Evolutionary conservation across 1,140 invertebrate species (phyloP), one percentile per base, ranked within the genome.

Genomic region (Drosophila orena): DNA sequence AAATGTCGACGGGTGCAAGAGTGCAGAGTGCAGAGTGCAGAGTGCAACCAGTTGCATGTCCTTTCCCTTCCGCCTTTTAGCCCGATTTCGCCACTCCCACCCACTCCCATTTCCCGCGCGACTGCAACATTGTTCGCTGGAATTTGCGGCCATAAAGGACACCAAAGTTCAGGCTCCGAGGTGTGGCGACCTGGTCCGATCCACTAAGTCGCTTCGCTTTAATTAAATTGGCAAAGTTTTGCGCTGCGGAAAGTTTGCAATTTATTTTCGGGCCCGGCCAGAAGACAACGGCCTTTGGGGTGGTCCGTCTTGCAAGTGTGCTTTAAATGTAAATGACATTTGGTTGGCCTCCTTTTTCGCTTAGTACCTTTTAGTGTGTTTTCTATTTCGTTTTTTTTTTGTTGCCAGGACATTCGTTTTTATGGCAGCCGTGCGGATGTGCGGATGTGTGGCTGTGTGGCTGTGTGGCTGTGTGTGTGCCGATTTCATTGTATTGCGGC

Each of bases 221-320:
- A 84, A 88, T 88, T 88, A 88, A 88, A 88, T 88, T 79, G 71
- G 64, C 55, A 77, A 76, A 58, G 75, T 64, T 81, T 88, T 88
- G 46, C n/a, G 49, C 65, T 57, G 40, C 22, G 14, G 60, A 77
- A 84, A 65, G 64, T 54, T 56, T 59, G 47, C 54, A 52, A 55
- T 70, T 73, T 79, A 57, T 72, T 59, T 56, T 81, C 35, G 47
- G 71, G 38, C 52, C 43, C 7, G 14, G 3, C 35, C 38, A 14
- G 37, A 46, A 64, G 59, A 65, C 60, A 49, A 54, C 20, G 35
- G 43, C 6, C 7, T 15, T 20, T 14, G 17, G 30, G 70, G 43
- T 4, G 24, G 40, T 4, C 8, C 49, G 2, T 50, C 14, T 35
- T 52, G n/a, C 53, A 57, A 20, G 52, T 54, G 62, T 42, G 77